Base-by-base conservation (phyloP, 1,140 invertebrate species). In the Drosophila chauvacae region DNA sequence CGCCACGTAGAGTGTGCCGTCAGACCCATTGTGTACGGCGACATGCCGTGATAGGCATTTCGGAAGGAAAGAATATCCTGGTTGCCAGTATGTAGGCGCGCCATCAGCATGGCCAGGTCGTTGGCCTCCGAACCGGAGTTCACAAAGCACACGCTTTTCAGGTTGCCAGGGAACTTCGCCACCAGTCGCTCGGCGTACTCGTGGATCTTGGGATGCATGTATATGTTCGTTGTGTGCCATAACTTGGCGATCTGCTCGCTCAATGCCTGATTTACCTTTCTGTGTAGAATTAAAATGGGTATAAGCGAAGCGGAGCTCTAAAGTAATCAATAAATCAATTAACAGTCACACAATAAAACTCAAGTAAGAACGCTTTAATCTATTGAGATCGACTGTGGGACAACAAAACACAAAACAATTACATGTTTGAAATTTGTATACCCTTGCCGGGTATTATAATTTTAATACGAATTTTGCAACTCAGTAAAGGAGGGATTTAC, bases 91-190 rank as follows among this genome's bases (percentile, higher is more conserved):
- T 98, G 95, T 0, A 97, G 86, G 77, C 97, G 94, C 0, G 98
- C 96, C 93, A 99, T 94, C 14, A 98, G 87, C 65, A 98, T 94
- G 0, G 98, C 98, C 42, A 99, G 93, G 92, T 99, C 98, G 92
- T 99, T 99, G 0, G 98, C 98, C 94, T 99, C 98, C 9, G 97
- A 98, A 0, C 98, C 98, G 91, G 97, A 99, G 91, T 99, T 99
- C 1, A 98, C 96, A 82, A 99, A 95, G 92, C 98, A 99, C 20
- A 97, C 96, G 16, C 97, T 97, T 93, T 98, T 98, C 7, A 99
- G 93, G 86, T 98, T 94, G 2, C 94, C 96, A 1, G 98, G 98
- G 50, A 99, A 93, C 92, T 96, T 98, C 2, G 93, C 91, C 0
- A 95, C 95, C 50, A 99, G 93, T 91, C 96, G 96, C 85, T 97